Percentiles rank a stretch among this genome's conserved stretches.
phyloP scores from a whole-genome alignment of 2,888 invertebrate species.

The Drosophila melanosoma region DNA sequence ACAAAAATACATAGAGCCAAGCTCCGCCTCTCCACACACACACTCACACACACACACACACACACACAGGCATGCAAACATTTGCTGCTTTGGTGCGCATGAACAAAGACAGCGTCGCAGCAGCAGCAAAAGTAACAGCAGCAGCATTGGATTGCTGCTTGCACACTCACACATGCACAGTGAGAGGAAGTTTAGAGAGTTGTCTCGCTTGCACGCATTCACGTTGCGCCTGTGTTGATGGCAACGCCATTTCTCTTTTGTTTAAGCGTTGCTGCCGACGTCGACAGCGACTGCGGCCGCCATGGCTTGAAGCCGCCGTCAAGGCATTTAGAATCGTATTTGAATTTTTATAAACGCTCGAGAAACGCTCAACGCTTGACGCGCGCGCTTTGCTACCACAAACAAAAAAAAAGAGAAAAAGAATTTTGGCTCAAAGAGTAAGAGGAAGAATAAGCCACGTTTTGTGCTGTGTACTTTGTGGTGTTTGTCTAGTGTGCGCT shows the following conservation, averaged over 20 bases:
- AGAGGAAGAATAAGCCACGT: constrained; percentile 21
- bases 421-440: constrained; percentile 6
- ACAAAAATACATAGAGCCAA: constrained; percentile 34
- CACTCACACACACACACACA: neutral
- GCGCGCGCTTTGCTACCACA: constrained; percentile 63
- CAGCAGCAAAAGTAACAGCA: constrained; percentile 13
- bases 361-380: constrained; percentile 77
- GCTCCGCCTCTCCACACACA: constrained; percentile 41
- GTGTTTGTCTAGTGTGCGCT: constrained; percentile 19
- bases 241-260: constrained; percentile 67
- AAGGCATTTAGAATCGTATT: constrained; percentile 81
- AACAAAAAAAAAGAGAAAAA: constrained; percentile 23
- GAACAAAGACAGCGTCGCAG: constrained; percentile 52
- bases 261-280: constrained; percentile 40
- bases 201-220: constrained; percentile 58
- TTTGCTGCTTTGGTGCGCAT: constrained; percentile 45
- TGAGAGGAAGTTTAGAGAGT: constrained; percentile 49
- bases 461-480: constrained; percentile 28
- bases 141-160: constrained; percentile 3
- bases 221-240: constrained; percentile 10
- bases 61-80: neutral
- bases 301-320: constrained; percentile 46
- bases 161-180: constrained; percentile 18
- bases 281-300: constrained; percentile 49
- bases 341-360: constrained; percentile 83